phyloP scores from a whole-genome alignment of 2,888 invertebrate species.

The Cantharis flavilabris region DNA sequence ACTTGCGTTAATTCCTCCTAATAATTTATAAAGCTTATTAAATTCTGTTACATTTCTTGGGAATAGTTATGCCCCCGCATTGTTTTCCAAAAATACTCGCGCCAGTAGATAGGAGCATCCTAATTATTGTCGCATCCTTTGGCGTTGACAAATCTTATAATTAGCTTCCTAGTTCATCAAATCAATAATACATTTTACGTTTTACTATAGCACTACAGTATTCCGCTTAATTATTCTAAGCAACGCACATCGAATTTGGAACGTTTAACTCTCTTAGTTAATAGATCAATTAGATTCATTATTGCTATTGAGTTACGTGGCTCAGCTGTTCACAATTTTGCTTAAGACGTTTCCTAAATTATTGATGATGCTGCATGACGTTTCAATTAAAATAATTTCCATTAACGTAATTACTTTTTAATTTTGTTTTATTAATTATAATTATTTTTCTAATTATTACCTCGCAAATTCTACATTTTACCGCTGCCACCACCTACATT shows the following conservation, averaged over 20 bases:
- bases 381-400: constrained; percentile 17
- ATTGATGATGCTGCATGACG: constrained; percentile 26
- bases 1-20: constrained; percentile 20
- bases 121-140: not conserved
- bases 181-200: not conserved
- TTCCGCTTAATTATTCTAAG: constrained; percentile 22
- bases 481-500: not conserved
- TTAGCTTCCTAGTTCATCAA: not conserved
- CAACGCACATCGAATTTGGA: constrained; percentile 18
- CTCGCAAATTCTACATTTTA: not conserved
- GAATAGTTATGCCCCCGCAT: not conserved
- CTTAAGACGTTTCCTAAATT: constrained; percentile 24
- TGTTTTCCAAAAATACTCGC: not conserved
- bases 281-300: constrained; percentile 32
- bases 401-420: constrained; percentile 21
- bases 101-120: not conserved
- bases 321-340: constrained; percentile 22
- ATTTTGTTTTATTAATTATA: constrained; percentile 5
- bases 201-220: constrained; percentile 5
- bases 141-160: not conserved
- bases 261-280: constrained; percentile 22
- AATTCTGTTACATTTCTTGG: constrained; percentile 13
- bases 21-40: constrained; percentile 27
- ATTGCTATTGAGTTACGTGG: constrained; percentile 27
- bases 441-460: not conserved